Evolutionary conservation across 2,797 vertebrate species (phyloP).

Genomic region (Mormyrus proboscirostris): DNA sequence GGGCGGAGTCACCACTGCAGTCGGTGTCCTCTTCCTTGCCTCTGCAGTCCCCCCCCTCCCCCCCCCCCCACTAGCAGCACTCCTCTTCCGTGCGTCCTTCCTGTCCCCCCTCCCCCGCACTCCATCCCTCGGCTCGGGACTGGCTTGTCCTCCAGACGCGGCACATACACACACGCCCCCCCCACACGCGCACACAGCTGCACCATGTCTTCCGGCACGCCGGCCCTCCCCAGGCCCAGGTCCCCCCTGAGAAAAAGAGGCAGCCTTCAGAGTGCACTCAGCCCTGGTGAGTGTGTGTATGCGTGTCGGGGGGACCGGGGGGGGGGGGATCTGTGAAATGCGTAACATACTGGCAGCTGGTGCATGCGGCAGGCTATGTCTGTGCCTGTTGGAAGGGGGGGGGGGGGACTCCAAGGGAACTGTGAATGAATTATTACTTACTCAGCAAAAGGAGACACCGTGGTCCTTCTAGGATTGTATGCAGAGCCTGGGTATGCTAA

Average conservation of each 20-base stretch:
- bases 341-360: neutral
- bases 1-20: neutral
- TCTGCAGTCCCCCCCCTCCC: neutral
- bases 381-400: neutral
- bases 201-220: conserved; percentile 52
- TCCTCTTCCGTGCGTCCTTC: neutral
- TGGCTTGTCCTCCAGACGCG: neutral
- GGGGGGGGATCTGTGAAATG: neutral
- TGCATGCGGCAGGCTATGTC: neutral
- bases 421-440: neutral
- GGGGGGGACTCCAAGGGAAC: neutral
- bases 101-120: neutral
- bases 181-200: neutral
- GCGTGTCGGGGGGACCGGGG: neutral
- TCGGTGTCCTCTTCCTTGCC: neutral
- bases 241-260: conserved; percentile 69
- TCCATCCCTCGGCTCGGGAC: neutral
- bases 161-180: neutral
- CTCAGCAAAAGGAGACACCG: neutral
- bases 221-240: conserved; percentile 53
- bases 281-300: conserved; percentile 66
- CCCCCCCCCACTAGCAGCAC: neutral
- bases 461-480: neutral
- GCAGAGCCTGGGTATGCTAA: neutral
- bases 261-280: conserved; percentile 67